A percentile compares a stretch with the other conserved stretches of the same genome.
Conservation (phyloP, 2,888 invertebrate genomes). For the Drosophila mayaguana region DNA sequence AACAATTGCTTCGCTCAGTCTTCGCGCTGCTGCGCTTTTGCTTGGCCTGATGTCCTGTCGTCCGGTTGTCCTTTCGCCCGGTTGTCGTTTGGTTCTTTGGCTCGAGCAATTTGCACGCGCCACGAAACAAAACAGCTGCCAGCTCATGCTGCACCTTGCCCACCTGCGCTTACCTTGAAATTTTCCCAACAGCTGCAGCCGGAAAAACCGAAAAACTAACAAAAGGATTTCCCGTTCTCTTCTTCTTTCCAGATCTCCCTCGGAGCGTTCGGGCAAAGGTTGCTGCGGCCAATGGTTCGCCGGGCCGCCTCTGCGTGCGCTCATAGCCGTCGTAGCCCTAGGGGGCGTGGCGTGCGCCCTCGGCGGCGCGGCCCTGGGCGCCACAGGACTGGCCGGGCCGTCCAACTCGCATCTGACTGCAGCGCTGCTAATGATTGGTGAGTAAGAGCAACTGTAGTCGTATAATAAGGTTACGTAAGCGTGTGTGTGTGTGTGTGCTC, state of each 20-base stretch:
- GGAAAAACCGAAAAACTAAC: slow-evolving; percentile 36
- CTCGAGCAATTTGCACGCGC: slow-evolving; percentile 71
- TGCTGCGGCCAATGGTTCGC: slow-evolving; percentile 86
- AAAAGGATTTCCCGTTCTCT: slow-evolving; percentile 31
- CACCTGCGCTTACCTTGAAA: slow-evolving; percentile 6
- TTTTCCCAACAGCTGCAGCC: slow-evolving; percentile 36
- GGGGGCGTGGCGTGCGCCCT: slow-evolving; percentile 85
- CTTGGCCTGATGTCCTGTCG: slow-evolving; percentile 4
- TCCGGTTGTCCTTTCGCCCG: slow-evolving; percentile 5
- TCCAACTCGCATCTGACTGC: slow-evolving; percentile 85
- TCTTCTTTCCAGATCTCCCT: slow-evolving; percentile 83
- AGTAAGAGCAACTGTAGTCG: slow-evolving; percentile 52
- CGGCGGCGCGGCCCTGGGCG: slow-evolving; percentile 85
- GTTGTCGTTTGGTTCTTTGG: slow-evolving; percentile 11
- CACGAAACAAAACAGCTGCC: slow-evolving; percentile 68
- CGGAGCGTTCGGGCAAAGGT: slow-evolving; percentile 85
- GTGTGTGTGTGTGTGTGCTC: background rate
- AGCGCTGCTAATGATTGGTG: slow-evolving; percentile 85
- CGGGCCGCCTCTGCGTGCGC: slow-evolving; percentile 84
- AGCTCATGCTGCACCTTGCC: slow-evolving; percentile 16
- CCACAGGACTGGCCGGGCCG: slow-evolving; percentile 85
- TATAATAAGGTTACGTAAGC: slow-evolving; percentile 10
- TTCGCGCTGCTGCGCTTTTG: slow-evolving; percentile 62
- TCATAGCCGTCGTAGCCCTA: slow-evolving; percentile 85
- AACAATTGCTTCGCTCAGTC: slow-evolving; percentile 68